Conservation (phyloP, 2,888 invertebrate species). For the Mystacides longicornis region DNA sequence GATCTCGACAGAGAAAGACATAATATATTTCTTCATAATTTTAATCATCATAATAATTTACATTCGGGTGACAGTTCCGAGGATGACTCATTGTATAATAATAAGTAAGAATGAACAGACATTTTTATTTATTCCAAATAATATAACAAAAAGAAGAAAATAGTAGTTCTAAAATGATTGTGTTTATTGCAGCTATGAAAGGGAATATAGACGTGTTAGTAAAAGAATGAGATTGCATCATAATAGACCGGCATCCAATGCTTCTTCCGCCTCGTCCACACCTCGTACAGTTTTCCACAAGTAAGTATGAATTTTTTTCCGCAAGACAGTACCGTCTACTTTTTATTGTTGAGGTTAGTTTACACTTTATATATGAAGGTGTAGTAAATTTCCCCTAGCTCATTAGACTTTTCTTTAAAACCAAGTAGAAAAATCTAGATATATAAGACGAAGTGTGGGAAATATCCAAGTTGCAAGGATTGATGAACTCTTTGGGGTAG, state of each 20-base stretch:
- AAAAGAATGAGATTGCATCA: slow-evolving; percentile 51
- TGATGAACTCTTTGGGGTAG: no score
- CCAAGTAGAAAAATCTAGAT: no score
- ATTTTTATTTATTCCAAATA: neutral
- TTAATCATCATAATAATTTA: slow-evolving; percentile 29
- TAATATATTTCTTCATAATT: slow-evolving; percentile 26
- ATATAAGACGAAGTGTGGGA: no score
- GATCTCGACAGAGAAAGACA: slow-evolving; percentile 29
- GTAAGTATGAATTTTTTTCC: no score
- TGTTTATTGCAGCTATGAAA: slow-evolving; percentile 39
- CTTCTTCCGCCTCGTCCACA: slow-evolving; percentile 40
- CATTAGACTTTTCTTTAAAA: no score
- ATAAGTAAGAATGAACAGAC: slow-evolving; percentile 41
- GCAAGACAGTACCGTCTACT: no score
- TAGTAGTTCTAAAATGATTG: no score
- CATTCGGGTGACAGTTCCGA: slow-evolving; percentile 57
- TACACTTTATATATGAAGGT: no score
- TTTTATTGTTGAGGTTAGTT: no score
- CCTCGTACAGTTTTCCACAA: slow-evolving; percentile 64
- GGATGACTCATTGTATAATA: slow-evolving; percentile 54
- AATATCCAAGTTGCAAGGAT: no score
- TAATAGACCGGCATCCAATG: slow-evolving; percentile 27
- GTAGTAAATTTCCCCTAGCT: no score
- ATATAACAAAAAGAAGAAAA: neutral
- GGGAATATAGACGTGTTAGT: slow-evolving; percentile 47